These are phyloP conservation scores for Caenorhabditis sinica DNA, from an alignment of 2,888 invertebrate genomes.

Conservation along the genomic window DNA sequence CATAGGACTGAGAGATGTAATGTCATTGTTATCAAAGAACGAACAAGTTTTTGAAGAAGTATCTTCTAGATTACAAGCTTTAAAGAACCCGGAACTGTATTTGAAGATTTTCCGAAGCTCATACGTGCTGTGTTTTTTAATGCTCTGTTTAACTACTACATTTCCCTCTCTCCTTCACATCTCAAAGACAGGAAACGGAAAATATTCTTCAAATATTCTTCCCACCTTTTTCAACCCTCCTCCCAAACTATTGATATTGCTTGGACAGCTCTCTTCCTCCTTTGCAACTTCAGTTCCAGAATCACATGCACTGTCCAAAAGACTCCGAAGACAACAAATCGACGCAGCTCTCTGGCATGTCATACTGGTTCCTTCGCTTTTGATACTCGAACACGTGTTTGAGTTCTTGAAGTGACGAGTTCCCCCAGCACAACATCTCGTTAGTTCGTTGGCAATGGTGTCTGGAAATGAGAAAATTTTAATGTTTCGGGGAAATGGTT, in stretches of 20 bases:
- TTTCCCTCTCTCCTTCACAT: no score
- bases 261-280: slow-evolving; percentile 72
- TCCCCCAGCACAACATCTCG: slow-evolving; percentile 83
- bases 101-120: no score
- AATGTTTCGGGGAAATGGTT: neutral
- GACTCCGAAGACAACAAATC: slow-evolving; percentile 82
- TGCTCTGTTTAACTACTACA: no score
- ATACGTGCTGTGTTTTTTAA: no score
- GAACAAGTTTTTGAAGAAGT: no score
- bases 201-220: neutral
- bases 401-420: slow-evolving; percentile 80
- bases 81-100: no score
- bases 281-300: slow-evolving; percentile 71
- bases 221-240: slow-evolving; percentile 80
- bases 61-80: no score
- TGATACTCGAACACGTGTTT: slow-evolving; percentile 75
- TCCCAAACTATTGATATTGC: slow-evolving; percentile 78
- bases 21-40: no score
- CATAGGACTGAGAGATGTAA: no score
- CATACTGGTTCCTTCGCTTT: slow-evolving; percentile 78
- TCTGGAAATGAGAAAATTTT: neutral
- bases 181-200: no score
- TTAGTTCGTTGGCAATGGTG: slow-evolving; percentile 72
- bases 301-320: slow-evolving; percentile 81
- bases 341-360: slow-evolving; percentile 80